Base-by-base conservation (phyloP, 2,888 invertebrate genomes). In the Eumacrocentrus americanus region DNA sequence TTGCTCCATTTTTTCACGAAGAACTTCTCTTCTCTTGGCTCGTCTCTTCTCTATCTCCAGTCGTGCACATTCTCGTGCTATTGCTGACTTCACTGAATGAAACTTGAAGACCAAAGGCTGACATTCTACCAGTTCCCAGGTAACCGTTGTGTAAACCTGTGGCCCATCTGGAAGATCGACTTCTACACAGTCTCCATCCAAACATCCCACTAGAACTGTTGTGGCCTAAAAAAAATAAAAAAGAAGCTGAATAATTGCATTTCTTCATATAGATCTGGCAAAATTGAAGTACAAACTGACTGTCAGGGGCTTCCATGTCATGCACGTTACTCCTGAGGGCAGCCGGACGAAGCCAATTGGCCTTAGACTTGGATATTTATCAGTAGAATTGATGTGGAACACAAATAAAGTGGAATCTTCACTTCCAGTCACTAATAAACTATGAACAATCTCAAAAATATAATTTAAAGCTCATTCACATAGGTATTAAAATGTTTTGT, bases 401-500 rank as follows among this genome's bases (percentile, higher is more conserved):
- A 89, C 81, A 70, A 92, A 92, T 65, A 91, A 84, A 0, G 89
- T 89, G 11, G 78, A 81, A 74, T 93, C 92, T 61, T 84, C 82
- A 1, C 89, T 86, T 6, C 87, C 88, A 0, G 88, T 89, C 1
- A 91, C 85, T 7, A 92, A 73, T 50, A 91, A 60, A 0, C 83
- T 85, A 9, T 48, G 65, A 69, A 14, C 22, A 29, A 29, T 29
- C 29, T n/a, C n/a, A n/a, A n/a, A n/a, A n/a, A n/a, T n/a, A n/a
- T n/a, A n/a, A n/a, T n/a, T n/a, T n/a, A n/a, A n/a, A n/a, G n/a
- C n/a, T n/a, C n/a, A n/a, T n/a, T n/a, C n/a, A n/a, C n/a, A n/a
- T n/a, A n/a, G n/a, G n/a, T n/a, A n/a, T n/a, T n/a, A n/a, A n/a
- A n/a, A n/a, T n/a, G n/a, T n/a, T n/a, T n/a, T n/a, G n/a, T n/a